Conservation (phyloP, 2,113 vertebrate species). For the Sardina pilchardus region DNA sequence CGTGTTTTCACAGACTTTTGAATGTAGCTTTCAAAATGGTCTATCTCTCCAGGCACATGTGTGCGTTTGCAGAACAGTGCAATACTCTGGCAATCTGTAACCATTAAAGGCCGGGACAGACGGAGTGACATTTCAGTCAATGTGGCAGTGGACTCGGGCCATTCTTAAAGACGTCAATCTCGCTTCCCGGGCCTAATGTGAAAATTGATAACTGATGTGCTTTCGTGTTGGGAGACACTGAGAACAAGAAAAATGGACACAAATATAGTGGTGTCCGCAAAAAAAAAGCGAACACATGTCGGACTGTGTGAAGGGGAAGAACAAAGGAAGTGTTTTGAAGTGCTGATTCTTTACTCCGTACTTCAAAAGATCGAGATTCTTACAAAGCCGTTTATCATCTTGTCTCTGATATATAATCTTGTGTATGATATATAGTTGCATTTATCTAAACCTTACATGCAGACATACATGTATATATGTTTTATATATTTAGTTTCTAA, state of each 20-base stretch:
- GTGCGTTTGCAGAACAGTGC: slow-evolving; percentile 18
- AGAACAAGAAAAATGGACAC: slow-evolving; percentile 28
- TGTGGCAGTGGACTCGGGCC: slow-evolving; percentile 11
- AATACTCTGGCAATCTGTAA: slow-evolving; percentile 32
- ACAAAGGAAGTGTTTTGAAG: neutral
- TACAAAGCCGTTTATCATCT: slow-evolving; percentile 3
- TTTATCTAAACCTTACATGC: neutral
- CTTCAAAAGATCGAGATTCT: slow-evolving; percentile 3
- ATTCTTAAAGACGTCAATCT: slow-evolving; percentile 26
- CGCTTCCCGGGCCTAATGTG: slow-evolving; percentile 10
- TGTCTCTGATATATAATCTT: neutral
- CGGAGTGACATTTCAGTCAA: slow-evolving; percentile 40
- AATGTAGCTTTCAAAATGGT: neutral
- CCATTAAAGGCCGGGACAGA: slow-evolving; percentile 26
- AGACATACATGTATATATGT: neutral
- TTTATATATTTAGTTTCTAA: neutral
- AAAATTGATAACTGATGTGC: slow-evolving; percentile 36
- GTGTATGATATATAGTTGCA: neutral
- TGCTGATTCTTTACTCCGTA: neutral
- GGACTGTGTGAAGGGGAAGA: neutral
- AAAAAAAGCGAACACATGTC: slow-evolving; percentile 10
- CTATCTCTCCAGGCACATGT: neutral
- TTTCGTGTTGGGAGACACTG: neutral
- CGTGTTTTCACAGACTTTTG: neutral
- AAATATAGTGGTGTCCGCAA: neutral